phyloP scores from a whole-genome alignment of 1,140 invertebrate genomes.

The Pseudomyrmex dendroicus region DNA sequence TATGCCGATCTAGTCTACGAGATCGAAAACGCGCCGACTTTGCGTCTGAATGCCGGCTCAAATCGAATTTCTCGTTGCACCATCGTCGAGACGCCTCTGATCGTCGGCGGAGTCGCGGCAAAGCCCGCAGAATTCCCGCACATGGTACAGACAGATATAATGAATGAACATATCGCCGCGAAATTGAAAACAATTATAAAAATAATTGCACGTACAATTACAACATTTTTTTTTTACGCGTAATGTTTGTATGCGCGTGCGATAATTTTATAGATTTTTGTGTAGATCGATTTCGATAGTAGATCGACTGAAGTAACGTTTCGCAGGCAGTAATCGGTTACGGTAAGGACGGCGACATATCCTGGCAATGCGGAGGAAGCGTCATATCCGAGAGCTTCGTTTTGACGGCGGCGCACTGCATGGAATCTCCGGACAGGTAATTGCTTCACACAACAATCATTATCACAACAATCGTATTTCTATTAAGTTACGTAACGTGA shows the following conservation, averaged over 20 bases:
- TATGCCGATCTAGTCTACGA: slow-evolving; percentile 75
- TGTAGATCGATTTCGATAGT: neutral
- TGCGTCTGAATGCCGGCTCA: slow-evolving; percentile 67
- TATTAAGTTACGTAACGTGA: neutral
- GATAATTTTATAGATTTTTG: neutral
- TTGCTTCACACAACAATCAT: neutral
- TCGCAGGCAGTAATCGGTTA: slow-evolving; percentile 76
- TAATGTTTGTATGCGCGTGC: neutral
- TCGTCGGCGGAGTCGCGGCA: slow-evolving; percentile 82
- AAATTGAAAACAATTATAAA: neutral
- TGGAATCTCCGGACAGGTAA: slow-evolving; percentile 75
- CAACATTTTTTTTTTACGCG: neutral
- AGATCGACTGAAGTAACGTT: slow-evolving; percentile 4
- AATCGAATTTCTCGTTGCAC: slow-evolving; percentile 78
- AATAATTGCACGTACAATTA: too few species aligned
- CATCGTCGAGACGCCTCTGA: slow-evolving; percentile 79
- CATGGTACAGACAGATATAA: slow-evolving; percentile 77
- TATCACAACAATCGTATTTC: neutral
- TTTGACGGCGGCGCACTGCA: slow-evolving; percentile 86
- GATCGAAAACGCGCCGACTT: slow-evolving; percentile 70
- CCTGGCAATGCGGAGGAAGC: slow-evolving; percentile 86
- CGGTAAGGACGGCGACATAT: slow-evolving; percentile 65
- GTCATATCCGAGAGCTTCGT: slow-evolving; percentile 86
- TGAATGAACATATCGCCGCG: neutral
- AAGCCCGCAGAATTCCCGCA: slow-evolving; percentile 83